Evolutionary conservation across 2,113 vertebrate species (phyloP), one percentile per base, ranked within the genome.

Genomic region (Thymallus thymallus): DNA sequence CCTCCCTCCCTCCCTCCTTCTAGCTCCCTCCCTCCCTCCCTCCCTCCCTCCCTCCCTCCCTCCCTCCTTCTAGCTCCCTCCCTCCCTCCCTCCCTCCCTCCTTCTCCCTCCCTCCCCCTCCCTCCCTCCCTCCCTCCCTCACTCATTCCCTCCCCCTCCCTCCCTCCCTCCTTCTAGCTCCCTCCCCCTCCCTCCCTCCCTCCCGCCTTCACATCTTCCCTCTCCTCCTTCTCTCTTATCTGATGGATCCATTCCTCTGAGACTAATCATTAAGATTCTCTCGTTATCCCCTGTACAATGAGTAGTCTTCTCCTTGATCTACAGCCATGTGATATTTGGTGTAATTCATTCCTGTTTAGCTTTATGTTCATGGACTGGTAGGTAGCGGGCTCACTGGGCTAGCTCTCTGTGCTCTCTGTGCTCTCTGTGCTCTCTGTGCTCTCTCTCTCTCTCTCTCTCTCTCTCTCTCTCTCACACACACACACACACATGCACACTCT

Each of bases 321-420:
- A 86, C 77, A 81, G 80, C 76, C 80, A 41, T 41, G 84, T 91
- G 89, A 91, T 90, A 91, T 89, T 89, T 87, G 80, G 76, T 77
- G 80, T 85, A 89, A 92, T 92, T 89, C 85, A 90, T 89, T 92
- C 87, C 80, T 87, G 82, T 86, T 87, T 79, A 88, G 85, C 71
- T 78, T 82, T 90, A 87, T 90, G 86, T 91, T 92, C 84, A 85
- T 86, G 87, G 80, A 74, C 64, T 51, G 10, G 13, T 48, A 72
- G 48, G 71, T 35, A 68, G 32, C 6, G 5, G n/a, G 77, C 74
- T 48, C 46, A 48, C 46, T 48, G 46, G 13, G 13, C 46, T 48
- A 16, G 14, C 46, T 48, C 10, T 1, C 45, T 48, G 45, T 2
- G 9, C 45, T 48, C 45, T 73, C 32, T 32, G n/a, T n/a, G n/a